Conservation (phyloP, 2,113 vertebrate species). For the Rhipidura dahli region DNA sequence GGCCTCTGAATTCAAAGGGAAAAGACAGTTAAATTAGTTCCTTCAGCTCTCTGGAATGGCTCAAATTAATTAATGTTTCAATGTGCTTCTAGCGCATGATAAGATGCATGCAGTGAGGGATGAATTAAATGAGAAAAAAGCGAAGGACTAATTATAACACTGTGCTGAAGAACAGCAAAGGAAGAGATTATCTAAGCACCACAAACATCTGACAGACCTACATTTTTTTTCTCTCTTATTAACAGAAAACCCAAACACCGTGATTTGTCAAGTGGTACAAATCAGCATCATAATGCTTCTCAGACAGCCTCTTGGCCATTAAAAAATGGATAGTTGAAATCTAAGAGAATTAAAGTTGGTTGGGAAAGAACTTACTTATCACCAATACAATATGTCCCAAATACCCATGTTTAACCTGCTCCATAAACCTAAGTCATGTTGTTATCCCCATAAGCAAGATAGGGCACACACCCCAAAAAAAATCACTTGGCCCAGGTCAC, state of each 20-base stretch:
- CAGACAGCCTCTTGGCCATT: background rate
- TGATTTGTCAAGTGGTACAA: background rate
- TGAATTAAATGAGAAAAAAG: slow-evolving; percentile 22
- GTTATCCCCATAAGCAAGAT: background rate
- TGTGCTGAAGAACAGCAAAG: background rate
- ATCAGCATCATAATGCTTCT: background rate
- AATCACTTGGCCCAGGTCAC: background rate
- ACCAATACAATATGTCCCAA: background rate
- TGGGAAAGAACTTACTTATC: background rate
- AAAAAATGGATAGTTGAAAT: background rate
- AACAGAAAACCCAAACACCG: slow-evolving; percentile 9
- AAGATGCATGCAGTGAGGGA: background rate
- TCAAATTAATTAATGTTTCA: slow-evolving; percentile 43
- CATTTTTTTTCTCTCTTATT: background rate
- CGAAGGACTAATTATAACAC: background rate
- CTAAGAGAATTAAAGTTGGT: background rate
- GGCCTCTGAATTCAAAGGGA: background rate
- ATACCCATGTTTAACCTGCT: background rate
- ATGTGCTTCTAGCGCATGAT: background rate
- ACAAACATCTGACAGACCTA: background rate
- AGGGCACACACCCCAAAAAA: background rate
- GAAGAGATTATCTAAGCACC: background rate
- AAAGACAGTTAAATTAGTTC: background rate
- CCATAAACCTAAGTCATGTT: background rate
- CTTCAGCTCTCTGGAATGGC: background rate